Base-by-base conservation (phyloP, 2,113 vertebrate species). In the Leptocoma aspasia region DNA sequence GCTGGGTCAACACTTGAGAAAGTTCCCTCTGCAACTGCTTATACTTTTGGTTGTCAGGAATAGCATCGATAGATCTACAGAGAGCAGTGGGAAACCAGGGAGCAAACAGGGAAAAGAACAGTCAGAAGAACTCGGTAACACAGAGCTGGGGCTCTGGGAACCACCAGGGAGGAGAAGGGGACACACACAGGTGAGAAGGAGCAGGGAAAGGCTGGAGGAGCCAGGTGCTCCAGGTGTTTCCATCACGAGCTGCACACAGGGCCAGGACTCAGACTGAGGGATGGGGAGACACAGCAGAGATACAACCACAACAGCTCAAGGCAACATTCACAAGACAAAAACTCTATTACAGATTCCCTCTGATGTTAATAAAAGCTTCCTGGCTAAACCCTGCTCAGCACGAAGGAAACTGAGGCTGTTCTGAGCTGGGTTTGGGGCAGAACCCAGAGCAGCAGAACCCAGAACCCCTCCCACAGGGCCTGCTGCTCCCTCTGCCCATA, bases 11-110 rank as follows among this genome's bases (percentile, higher is more conserved):
- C 96, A 99, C 99, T 98, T 99, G 99, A 97, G 99, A 99, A 97
- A 99, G 99, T 95, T 99, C 99, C 97, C 98, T 98, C 99, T 99
- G 99, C 98, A 99, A 98, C 99, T 99, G 99, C 96, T 98, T 99
- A 98, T 99, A 99, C 98, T 99, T 99, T 98, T 99, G 98, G 98
- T 99, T 99, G 99, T 99, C 99, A 12, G 99, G 99, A 97, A 99
- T 98, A 98, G 99, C 99, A 56, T 99, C 99, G 97, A 99, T 98
- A 98, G 99, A 99, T 99, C 99, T 99, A 98, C 96, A 98, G 98
- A 97, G 97, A 97, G 97, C 92, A 92, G 95, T 94, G 52, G 91
- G 91, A 96, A 93, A 92, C 56, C 86, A 95, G 93, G 84, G 96
- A 94, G 59, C 49, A 77, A 90, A 87, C 54, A 94, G 93, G 96